phyloP scores from a whole-genome alignment of 1,140 invertebrate species.

The Adelges cooleyi region DNA sequence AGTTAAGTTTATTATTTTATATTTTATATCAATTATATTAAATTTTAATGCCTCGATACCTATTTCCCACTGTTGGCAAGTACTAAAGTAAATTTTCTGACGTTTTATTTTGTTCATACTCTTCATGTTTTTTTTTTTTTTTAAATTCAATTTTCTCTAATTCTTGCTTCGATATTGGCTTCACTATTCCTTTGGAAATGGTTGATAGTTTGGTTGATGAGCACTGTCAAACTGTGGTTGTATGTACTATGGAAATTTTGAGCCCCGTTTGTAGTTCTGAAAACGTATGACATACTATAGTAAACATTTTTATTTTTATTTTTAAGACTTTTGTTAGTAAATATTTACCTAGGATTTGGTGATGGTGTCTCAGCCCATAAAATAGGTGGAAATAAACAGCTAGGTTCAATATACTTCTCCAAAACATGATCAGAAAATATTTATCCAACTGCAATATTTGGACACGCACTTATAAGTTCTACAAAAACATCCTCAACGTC shows the following conservation, averaged over 20 bases:
- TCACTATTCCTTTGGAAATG: not conserved
- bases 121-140: not conserved
- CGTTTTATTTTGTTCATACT: not conserved
- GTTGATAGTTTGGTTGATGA: not conserved
- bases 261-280: not conserved
- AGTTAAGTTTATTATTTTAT: no score
- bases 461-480: not conserved
- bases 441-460: not conserved
- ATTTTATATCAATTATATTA: no score
- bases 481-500: not conserved
- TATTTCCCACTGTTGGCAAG: not conserved
- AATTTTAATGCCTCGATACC: no score
- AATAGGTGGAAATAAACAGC: not conserved
- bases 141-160: not conserved
- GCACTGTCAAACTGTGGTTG: not conserved
- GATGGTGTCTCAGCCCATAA: not conserved
- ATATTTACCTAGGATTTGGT: not conserved
- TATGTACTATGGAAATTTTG: not conserved
- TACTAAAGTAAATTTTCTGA: not conserved
- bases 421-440: not conserved
- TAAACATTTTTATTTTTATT: not conserved
- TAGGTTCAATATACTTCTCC: not conserved
- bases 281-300: no score
- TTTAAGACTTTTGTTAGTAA: not conserved
- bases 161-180: not conserved